phyloP scores from a whole-genome alignment of 2,888 invertebrate species.

The Heliothis peltigera region DNA sequence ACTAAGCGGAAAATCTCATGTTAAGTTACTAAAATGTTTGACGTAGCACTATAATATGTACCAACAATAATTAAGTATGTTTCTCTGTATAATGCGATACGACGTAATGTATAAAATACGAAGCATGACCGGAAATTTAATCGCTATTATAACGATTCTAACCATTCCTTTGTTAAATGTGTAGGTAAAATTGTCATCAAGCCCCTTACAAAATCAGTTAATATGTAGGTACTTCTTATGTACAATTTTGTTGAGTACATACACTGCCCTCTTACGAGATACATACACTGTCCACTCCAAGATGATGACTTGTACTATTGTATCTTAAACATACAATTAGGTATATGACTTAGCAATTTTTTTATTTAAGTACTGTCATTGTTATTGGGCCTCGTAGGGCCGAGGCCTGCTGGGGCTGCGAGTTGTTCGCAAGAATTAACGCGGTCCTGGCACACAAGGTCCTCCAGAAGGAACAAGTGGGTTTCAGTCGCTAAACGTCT shows the following conservation, averaged over 20 bases:
- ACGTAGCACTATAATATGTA: too few species aligned
- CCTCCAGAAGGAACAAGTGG: too few species aligned
- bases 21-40: too few species aligned
- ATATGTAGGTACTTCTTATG: constrained; percentile 21
- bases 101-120: constrained; percentile 16
- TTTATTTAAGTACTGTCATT: constrained; percentile 17
- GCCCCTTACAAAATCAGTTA: constrained; percentile 16
- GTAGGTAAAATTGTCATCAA: constrained; percentile 11
- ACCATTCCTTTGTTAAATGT: constrained; percentile 20
- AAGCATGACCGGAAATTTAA: constrained; percentile 29
- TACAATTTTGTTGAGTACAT: not conserved
- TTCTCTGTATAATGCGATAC: constrained; percentile 18
- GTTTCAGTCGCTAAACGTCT: too few species aligned
- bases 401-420: too few species aligned
- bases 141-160: constrained; percentile 16
- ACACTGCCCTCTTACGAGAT: too few species aligned
- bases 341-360: constrained; percentile 31
- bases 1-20: not conserved
- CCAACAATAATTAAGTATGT: too few species aligned
- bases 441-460: too few species aligned
- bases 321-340: constrained; percentile 14
- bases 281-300: constrained; percentile 13
- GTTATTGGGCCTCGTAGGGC: too few species aligned
- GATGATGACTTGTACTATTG: constrained; percentile 26
- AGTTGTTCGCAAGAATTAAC: too few species aligned